Evolutionary conservation across 2,888 invertebrate genomes (phyloP).

Genomic region (Leucophora obtusa): DNA sequence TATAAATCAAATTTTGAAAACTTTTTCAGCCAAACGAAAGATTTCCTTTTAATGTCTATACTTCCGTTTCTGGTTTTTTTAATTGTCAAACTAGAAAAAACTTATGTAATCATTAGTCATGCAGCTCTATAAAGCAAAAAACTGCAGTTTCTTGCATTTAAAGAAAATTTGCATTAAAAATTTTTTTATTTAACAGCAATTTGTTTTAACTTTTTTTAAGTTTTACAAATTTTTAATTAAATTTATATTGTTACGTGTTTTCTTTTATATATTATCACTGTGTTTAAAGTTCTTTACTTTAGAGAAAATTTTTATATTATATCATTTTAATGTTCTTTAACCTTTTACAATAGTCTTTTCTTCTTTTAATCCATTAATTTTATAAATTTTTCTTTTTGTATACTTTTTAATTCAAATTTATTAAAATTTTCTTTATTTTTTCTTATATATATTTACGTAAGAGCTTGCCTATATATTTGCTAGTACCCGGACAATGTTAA

Average conservation of each 20-base stretch:
- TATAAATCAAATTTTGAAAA: not conserved
- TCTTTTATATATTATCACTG: not conserved
- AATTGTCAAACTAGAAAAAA: conserved; percentile 17
- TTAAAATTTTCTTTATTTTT: conserved; percentile 19
- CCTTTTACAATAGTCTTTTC: not conserved
- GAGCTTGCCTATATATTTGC: conserved; percentile 64
- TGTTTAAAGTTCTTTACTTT: conserved; percentile 8
- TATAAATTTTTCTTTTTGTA: not conserved
- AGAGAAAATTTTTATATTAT: conserved; percentile 7
- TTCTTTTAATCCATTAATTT: not conserved
- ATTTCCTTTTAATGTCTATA: not conserved
- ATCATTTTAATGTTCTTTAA: conserved; percentile 4
- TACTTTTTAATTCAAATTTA: not conserved
- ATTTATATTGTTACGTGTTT: conserved; percentile 7
- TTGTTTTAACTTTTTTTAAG: conserved; percentile 8
- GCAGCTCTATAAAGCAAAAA: conserved; percentile 51
- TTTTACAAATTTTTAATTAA: not conserved
- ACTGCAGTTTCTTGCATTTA: conserved; percentile 7
- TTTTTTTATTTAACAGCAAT: conserved; percentile 5
- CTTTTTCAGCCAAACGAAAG: not conserved
- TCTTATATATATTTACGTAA: conserved; percentile 66
- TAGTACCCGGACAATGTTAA: conserved; percentile 65
- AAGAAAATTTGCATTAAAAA: conserved; percentile 20
- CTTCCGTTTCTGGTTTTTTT: not conserved
- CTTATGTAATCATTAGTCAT: conserved; percentile 63